Evolutionary conservation across 2,888 invertebrate species (phyloP).

Genomic region (Tipula confusa): DNA sequence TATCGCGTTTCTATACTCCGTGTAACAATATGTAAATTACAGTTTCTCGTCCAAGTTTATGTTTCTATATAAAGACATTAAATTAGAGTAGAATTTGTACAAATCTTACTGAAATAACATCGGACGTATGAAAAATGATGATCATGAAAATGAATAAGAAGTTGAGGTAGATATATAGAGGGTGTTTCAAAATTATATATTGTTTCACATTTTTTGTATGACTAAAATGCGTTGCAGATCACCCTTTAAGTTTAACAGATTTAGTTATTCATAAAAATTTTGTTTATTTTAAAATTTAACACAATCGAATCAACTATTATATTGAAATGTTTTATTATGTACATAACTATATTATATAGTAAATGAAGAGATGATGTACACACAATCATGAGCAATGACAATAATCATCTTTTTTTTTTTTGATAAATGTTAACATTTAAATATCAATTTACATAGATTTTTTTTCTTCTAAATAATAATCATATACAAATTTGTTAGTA

Average conservation of each 20-base stretch:
- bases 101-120: background rate
- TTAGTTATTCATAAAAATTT: conserved; percentile 30
- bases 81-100: background rate
- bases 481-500: background rate
- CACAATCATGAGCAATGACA: background rate
- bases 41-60: background rate
- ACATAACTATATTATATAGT: background rate
- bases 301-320: background rate
- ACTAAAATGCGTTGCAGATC: too few relatives aligned
- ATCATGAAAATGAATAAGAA: background rate
- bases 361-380: background rate
- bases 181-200: too few relatives aligned
- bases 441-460: conserved; percentile 5
- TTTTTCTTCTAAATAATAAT: background rate
- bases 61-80: background rate
- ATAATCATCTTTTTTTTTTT: background rate
- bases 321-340: conserved; percentile 3
- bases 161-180: background rate
- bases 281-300: conserved; percentile 28
- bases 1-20: background rate
- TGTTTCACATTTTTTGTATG: too few relatives aligned
- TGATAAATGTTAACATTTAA: conserved; percentile 25
- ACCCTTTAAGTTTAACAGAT: too few relatives aligned
- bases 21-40: background rate
- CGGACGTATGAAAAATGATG: background rate